Base-by-base conservation (phyloP, 2,888 invertebrate species). In the Gerris lacustris region DNA sequence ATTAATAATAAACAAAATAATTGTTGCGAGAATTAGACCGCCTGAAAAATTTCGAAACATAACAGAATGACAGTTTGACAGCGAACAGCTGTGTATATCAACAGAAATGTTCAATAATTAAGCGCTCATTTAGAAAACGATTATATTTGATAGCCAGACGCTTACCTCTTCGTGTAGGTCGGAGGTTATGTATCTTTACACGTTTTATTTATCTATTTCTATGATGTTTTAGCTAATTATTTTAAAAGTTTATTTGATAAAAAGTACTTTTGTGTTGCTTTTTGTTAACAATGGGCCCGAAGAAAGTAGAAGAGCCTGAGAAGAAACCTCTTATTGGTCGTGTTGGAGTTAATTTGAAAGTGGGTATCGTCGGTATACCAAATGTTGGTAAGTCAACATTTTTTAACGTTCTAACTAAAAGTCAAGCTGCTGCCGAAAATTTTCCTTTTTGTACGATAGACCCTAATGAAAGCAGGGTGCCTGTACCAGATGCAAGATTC, bases 391-490 rank as follows among this genome's bases (percentile, higher is more conserved):
- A 99, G 82, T 97, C 97, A 7, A 98, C 99, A 69, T 98, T 99
- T 84, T 99, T 99, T 86, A 99, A 99, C 83, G 96, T 98, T 44
- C 83, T 99, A 75, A 99, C 99, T 45, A 96, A 98, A 81, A 96
- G 96, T 80, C 90, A 92, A 79, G 98, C 95, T 6, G 90, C 96
- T 70, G 99, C 99, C 69, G 99, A 98, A 81, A 99, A 99, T 81
- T 99, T 98, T 80, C 98, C 99, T 0, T 99, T 99, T 86, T 99
- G 99, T 85, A 99, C 99, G 81, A 99, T 99, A 80, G 97, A 99
- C 83, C 99, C 99, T 67, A 98, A 98, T 92, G 98, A 99, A 88
- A 89, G 93, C 90, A 89, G 97, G 79, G 99, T 99, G 78, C 95
- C 97, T 45, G 98, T 99, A 6, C 97, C 97, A 5, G 99, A 99